Evolutionary conservation across 1,140 invertebrate genomes (phyloP).

Genomic region (Hypothenemus hampei): DNA sequence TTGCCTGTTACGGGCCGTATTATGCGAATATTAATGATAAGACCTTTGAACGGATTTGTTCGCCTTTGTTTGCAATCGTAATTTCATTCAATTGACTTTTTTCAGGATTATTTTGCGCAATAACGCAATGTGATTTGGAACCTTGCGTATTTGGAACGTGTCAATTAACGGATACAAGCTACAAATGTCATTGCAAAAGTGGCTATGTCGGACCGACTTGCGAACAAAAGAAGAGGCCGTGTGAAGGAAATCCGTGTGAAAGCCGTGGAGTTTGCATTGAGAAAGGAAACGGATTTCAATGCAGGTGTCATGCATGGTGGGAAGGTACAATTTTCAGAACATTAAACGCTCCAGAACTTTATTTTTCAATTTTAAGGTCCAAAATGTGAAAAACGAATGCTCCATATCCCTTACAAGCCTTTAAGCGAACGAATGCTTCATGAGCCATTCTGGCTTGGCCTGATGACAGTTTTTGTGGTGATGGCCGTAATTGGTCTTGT

Average conservation of each 20-base stretch:
- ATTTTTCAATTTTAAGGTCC: conserved; percentile 24
- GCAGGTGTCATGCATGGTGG: conserved; percentile 64
- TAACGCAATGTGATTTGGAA: conserved; percentile 65
- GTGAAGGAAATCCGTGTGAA: conserved; percentile 65
- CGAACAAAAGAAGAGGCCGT: conserved; percentile 59
- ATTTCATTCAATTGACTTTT: neutral
- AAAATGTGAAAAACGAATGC: conserved; percentile 57
- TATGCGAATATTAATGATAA: too few species aligned
- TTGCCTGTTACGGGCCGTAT: too few species aligned
- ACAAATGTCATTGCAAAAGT: conserved; percentile 55
- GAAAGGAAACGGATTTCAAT: conserved; percentile 56
- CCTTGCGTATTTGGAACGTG: conserved; percentile 69
- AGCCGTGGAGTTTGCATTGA: conserved; percentile 63
- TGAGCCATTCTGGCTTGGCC: conserved; percentile 76
- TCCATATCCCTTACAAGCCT: conserved; percentile 63
- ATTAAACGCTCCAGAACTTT: neutral
- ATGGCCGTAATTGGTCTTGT: conserved; percentile 67
- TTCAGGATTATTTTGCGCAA: conserved; percentile 61
- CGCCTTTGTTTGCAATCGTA: too few species aligned
- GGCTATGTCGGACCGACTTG: conserved; percentile 64
- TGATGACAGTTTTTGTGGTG: conserved; percentile 72
- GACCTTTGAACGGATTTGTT: too few species aligned
- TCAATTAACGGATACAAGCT: conserved; percentile 51
- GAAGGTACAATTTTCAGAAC: conserved; percentile 39
- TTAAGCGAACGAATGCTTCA: conserved; percentile 70